phyloP scores from a whole-genome alignment of 2,113 vertebrate genomes.

The Otus sunia region DNA sequence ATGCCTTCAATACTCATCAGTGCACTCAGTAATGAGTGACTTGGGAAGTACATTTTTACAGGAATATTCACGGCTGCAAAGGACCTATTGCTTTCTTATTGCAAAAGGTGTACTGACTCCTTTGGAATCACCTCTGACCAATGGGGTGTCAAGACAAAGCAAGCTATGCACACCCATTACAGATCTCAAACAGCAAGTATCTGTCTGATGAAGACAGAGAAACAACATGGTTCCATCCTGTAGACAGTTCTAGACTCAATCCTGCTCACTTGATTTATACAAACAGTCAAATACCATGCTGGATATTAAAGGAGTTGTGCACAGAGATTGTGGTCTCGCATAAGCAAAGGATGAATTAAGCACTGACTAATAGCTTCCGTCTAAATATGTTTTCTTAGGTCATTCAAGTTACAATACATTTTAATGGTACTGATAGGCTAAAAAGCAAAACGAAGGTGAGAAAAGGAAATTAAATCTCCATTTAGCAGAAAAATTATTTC shows the following conservation, averaged over 20 bases:
- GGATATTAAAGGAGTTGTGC: background rate
- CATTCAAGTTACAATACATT: background rate
- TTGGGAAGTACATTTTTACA: background rate
- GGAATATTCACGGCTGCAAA: background rate
- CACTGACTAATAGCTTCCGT: background rate
- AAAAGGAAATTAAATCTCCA: constrained; percentile 22
- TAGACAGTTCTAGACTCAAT: background rate
- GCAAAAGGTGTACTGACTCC: background rate
- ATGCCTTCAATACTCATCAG: background rate
- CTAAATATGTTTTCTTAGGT: background rate
- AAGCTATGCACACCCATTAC: background rate
- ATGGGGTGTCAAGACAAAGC: background rate
- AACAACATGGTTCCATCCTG: background rate
- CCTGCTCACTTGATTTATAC: background rate
- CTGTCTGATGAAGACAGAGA: background rate
- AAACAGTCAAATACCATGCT: background rate
- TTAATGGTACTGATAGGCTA: background rate
- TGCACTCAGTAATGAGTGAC: background rate
- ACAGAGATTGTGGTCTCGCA: background rate
- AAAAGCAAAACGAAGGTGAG: background rate
- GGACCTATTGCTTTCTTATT: background rate
- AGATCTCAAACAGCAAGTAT: background rate
- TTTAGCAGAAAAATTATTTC: background rate
- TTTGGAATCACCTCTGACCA: background rate
- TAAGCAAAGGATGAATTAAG: background rate